Percentiles rank a stretch among this genome's conserved stretches.
These are phyloP conservation scores for Drosophila eugracilis DNA, from an alignment of 1,140 invertebrate genomes.

Conservation along the genomic window DNA sequence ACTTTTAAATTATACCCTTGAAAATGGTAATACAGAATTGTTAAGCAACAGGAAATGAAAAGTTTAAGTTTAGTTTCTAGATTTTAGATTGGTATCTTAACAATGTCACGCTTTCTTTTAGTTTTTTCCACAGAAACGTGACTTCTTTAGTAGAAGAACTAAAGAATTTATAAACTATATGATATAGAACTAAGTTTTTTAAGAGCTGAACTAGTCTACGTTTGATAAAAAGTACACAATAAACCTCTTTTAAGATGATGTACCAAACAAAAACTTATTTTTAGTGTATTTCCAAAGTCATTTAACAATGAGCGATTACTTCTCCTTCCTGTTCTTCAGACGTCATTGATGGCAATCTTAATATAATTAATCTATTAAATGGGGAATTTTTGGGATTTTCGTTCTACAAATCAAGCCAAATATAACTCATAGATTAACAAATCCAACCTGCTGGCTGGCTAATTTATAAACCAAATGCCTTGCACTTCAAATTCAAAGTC, in stretches of 20 bases:
- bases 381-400: constrained; percentile 23
- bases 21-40: neutral
- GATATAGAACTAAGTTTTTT: too few relatives aligned
- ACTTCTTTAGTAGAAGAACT: neutral
- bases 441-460: constrained; percentile 1
- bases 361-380: constrained; percentile 19
- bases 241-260: too few relatives aligned
- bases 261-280: neutral
- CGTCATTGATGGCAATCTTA: constrained; percentile 27
- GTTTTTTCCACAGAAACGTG: constrained; percentile 19
- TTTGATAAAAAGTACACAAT: too few relatives aligned
- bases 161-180: too few relatives aligned
- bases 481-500: constrained; percentile 8
- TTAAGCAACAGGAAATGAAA: neutral
- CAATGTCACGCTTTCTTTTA: neutral
- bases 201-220: too few relatives aligned
- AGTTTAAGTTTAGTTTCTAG: neutral
- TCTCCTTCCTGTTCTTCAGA: neutral
- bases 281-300: neutral
- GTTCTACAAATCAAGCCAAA: constrained; percentile 27
- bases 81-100: neutral
- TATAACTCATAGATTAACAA: constrained; percentile 12
- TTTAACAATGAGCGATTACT: neutral
- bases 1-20: neutral
- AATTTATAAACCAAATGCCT: neutral